Percentiles rank a stretch among this genome's conserved stretches.
Conservation (phyloP, 2,797 vertebrate genomes). For the Nyctalus aviator region DNA sequence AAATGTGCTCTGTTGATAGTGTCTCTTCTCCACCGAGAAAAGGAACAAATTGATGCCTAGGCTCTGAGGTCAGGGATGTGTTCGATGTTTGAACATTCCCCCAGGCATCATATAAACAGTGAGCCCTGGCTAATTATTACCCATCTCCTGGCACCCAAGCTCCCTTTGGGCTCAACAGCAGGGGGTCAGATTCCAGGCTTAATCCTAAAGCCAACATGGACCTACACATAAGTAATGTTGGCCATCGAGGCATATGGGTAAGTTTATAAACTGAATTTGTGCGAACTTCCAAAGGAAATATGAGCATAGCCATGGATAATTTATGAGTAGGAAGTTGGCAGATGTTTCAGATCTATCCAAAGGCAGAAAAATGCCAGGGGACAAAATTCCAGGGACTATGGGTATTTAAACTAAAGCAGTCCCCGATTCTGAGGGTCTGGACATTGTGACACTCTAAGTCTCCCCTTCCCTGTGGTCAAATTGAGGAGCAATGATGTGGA, state of each 20-base stretch:
- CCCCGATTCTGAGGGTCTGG: not conserved
- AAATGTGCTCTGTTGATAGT: not conserved
- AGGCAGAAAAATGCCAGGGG: not conserved
- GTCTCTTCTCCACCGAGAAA: not conserved
- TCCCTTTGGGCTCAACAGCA: fast-evolving
- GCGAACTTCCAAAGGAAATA: constrained; percentile 50
- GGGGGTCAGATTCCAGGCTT: not conserved
- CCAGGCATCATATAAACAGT: not conserved
- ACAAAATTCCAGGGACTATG: not conserved
- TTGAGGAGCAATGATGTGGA: not conserved
- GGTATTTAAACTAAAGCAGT: not conserved
- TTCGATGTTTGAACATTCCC: not conserved
- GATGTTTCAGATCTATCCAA: constrained; percentile 44
- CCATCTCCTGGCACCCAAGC: not conserved
- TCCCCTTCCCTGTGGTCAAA: not conserved
- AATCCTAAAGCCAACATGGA: not conserved
- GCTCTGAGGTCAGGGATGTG: constrained; percentile 18
- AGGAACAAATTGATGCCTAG: constrained; percentile 6
- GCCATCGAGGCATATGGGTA: constrained; percentile 30
- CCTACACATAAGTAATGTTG: constrained; percentile 14
- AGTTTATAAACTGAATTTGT: constrained; percentile 66
- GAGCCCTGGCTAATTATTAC: not conserved
- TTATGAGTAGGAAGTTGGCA: constrained; percentile 25
- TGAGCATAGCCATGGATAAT: constrained; percentile 11
- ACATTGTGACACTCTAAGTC: not conserved